These are phyloP conservation scores for Natrix natrix DNA, from an alignment of 2,797 vertebrate genomes.

Conservation along the genomic window DNA sequence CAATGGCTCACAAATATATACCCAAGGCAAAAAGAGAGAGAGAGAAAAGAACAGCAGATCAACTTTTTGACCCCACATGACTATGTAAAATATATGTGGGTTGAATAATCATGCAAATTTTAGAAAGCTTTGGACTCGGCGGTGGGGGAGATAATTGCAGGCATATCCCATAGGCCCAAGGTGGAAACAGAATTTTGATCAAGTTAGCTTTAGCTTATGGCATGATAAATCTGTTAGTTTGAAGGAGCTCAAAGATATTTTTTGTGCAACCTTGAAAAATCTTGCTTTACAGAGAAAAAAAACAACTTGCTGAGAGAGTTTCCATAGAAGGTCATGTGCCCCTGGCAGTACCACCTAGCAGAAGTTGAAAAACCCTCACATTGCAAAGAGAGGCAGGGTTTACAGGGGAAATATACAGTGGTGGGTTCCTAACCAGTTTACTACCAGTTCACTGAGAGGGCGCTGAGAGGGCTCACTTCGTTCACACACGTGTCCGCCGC, in stretches of 20 bases:
- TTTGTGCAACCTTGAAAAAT: neutral
- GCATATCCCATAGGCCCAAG: neutral
- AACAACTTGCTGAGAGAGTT: neutral
- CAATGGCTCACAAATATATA: neutral
- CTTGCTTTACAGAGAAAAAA: neutral
- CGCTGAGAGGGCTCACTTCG: too few relatives aligned
- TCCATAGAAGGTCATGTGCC: neutral
- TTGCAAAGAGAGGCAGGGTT: neutral
- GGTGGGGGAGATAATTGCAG: neutral
- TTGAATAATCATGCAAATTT: neutral
- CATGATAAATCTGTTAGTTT: neutral
- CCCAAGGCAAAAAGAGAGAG: neutral
- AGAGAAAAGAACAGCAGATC: neutral
- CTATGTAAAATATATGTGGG: neutral
- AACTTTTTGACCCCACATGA: neutral
- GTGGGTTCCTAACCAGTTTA: too few relatives aligned
- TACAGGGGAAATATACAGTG: neutral
- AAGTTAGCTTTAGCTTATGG: neutral
- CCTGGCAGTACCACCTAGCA: neutral
- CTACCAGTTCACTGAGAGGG: too few relatives aligned
- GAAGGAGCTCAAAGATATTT: neutral
- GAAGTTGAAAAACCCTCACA: neutral
- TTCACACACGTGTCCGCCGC: too few relatives aligned
- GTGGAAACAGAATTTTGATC: neutral
- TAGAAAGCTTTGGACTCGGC: neutral